A percentile compares a stretch with the other conserved stretches of the same genome.
Conservation (phyloP, 2,888 invertebrate species). For the Labia minor region DNA sequence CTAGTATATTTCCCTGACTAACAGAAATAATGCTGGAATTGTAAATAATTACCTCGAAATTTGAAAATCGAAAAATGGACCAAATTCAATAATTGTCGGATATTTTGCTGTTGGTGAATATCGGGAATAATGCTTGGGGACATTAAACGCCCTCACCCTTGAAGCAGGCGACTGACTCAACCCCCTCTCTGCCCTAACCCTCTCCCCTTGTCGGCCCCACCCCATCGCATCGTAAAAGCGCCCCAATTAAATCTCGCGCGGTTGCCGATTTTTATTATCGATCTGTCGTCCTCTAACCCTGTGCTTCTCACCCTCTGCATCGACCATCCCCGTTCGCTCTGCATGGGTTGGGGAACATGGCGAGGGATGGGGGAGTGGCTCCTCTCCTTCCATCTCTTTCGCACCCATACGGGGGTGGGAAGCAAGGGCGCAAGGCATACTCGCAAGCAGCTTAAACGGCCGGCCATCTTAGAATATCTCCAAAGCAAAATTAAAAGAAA, state of each 20-base stretch:
- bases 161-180: too few relatives aligned
- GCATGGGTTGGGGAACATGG: too few relatives aligned
- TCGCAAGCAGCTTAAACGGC: background rate
- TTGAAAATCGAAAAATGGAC: too few relatives aligned
- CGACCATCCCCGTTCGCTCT: background rate
- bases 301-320: background rate
- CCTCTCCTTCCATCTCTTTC: background rate
- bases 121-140: too few relatives aligned
- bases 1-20: too few relatives aligned
- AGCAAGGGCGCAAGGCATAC: background rate
- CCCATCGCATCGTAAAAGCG: slow-evolving; percentile 8
- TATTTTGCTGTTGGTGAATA: too few relatives aligned
- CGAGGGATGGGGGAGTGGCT: too few relatives aligned
- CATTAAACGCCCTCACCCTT: too few relatives aligned
- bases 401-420: background rate
- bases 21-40: too few relatives aligned
- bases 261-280: slow-evolving; percentile 13
- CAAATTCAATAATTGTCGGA: too few relatives aligned
- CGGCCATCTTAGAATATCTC: background rate
- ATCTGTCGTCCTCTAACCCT: slow-evolving; percentile 8
- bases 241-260: slow-evolving; percentile 13
- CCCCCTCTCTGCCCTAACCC: too few relatives aligned
- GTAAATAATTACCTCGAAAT: too few relatives aligned
- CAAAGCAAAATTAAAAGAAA: background rate
- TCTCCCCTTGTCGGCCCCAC: background rate